Base-by-base conservation (phyloP, 2,888 invertebrate species). In the Athetis lepigone region DNA sequence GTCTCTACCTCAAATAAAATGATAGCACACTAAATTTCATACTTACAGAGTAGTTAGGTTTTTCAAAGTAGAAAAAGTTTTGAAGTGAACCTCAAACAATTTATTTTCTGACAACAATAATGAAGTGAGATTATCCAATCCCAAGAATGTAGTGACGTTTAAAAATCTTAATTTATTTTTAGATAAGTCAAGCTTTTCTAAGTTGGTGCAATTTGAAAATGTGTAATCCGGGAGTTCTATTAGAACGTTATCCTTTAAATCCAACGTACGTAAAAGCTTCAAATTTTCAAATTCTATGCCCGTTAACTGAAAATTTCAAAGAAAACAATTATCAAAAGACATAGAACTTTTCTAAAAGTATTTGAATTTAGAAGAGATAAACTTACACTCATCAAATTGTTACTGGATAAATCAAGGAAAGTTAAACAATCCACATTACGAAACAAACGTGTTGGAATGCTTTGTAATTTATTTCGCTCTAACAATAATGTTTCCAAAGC, bases 51-150 rank as follows among this genome's bases (percentile, higher is more conserved):
- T 97, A 42, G 96, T 96, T 2, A 98, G 90, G 85, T 96, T 96
- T 50, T 96, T 96, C 51, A 97, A 94, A 39, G 95, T 95, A 8
- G 94, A 90, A 82, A 98, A 97, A 7, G 96, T 91, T 76, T 95
- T 95, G 36, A 96, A 95, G 81, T 97, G 96, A 39, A 97, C 92
- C 71, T 94, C 94, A 64, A 95, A 95, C 21, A 98, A 90, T 77
- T 96, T 95, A 85, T 98, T 98, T 72, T 97, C 97, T 70, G 97
- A 97, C 8, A 98, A 88, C 61, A 97, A 93, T 11, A 98, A 93
- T 0, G 96, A 95, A 0, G 96, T 96, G 43, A 98, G 88, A 83
- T 97, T 96, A 6, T 90, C 87, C 51, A 97, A 88, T 0, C 97
- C 97, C 21, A 91, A 88, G 76, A 97, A 96, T 9, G 95, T 95